Evolutionary conservation across 2,888 invertebrate species (phyloP), one percentile per base, ranked within the genome.

Genomic region (Keiferia lycopersicella): DNA sequence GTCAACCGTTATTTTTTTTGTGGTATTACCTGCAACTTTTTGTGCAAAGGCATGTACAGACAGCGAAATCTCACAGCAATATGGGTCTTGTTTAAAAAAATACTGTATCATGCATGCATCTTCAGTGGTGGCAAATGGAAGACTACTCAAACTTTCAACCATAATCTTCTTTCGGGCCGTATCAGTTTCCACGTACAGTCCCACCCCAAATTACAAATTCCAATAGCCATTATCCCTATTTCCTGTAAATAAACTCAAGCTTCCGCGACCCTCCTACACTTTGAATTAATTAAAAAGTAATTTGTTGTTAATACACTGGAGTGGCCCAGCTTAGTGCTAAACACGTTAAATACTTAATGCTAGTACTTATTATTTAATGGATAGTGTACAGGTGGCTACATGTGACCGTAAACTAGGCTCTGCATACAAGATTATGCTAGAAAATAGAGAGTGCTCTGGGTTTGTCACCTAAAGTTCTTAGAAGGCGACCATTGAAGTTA

Each of bases 351-450:
- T 57, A 57, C n/a, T 26, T 60, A 60, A 60, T 41, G 45, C 41
- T 41, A n/a, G n/a, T n/a, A 10, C 41, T 60, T 41, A 60, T n/a
- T 39, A 60, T 60, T 60, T 41, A 18, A 60, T n/a, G 60, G 41
- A 14, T 14, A 39, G 45, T 53, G 51, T 14, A 53, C 20, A 22
- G 45, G 45, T 45, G 45, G 45, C n/a, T 16, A n/a, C 45, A 45
- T 45, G 11, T 45, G 45, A 45, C 45, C 45, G 45, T 45, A 45
- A 45, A 45, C 45, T 45, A 45, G 45, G 45, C 45, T 45, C 45
- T 16, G 16, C n/a, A 45, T 45, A 45, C 45, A 45, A n/a, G 45
- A 45, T 16, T 16, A 45, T 45, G n/a, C 45, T 45, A 16, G 45
- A 16, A 45, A 45, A 45, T 45, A 16, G 45, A 45, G 45, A 45